Evolutionary conservation across 2,113 vertebrate genomes (phyloP), one percentile per base, ranked within the genome.

Genomic region (Larimichthys polyactis): DNA sequence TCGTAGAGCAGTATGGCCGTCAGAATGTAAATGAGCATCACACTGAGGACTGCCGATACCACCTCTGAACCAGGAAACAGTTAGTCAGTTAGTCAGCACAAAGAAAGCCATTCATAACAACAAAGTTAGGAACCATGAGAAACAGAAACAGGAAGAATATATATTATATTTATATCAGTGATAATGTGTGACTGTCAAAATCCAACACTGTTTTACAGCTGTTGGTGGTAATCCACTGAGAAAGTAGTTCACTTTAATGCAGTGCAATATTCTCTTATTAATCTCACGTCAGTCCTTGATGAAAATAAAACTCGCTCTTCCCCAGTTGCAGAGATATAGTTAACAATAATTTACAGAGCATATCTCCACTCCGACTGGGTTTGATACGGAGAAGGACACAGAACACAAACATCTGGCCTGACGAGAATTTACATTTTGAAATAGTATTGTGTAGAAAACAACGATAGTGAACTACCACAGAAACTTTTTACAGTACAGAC

Each of bases 1-100:
- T 99, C 98, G 57, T 97, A 97, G 43, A 99, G 88, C 74, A 99
- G 93, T 71, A 97, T 93, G 6, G 94, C 96, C 74, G 98, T 98
- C 70, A 99, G 96, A 66, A 97, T 94, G 89, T 99, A 99, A 78
- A 99, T 96, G 90, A 99, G 95, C 78, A 97, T 54, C 29, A 99
- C 97, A 83, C 97, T 99, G 90, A 98, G 93, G 77, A 97, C 96
- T 11, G 97, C 98, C 14, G 98, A 97, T 64, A 99, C 91, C 49
- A 99, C 98, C 96, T 99, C 98, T 99, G 89, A 11, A 57, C 0
- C 22, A 74, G 27, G 48, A 81, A 87, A 74, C 27, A 27, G 27
- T 27, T 27, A 27, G 27, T 27, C 27, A 27, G 48, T 29, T 16
- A 40, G 36, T 40, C 36, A 40, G 22, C 22, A 16, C 1, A 10